phyloP scores from a whole-genome alignment of 2,797 vertebrate genomes.

The Epinephelus coioides region DNA sequence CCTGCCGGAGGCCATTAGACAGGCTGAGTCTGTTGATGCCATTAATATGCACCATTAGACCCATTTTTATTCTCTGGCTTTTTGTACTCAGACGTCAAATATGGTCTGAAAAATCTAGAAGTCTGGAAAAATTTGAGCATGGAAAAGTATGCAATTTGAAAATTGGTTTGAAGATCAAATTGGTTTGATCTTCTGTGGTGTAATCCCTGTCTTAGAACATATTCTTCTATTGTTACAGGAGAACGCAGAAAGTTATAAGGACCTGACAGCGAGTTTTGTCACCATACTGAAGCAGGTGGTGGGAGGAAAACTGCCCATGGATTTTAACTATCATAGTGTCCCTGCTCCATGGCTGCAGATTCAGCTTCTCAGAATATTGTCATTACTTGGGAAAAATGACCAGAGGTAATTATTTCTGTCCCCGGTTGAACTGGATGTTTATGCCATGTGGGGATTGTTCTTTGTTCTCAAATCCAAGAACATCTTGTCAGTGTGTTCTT shows the following conservation, averaged over 20 bases:
- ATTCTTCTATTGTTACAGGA: slow-evolving; percentile 83
- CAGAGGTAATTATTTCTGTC: slow-evolving; percentile 82
- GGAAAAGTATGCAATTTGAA: no score
- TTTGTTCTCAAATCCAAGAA: background rate
- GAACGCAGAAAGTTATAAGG: slow-evolving; percentile 91
- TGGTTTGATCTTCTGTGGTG: background rate
- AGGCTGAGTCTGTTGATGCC: no score
- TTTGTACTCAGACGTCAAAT: no score
- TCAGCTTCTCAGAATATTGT: slow-evolving; percentile 94
- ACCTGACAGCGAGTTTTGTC: slow-evolving; percentile 93
- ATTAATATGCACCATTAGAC: no score
- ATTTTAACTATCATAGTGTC: slow-evolving; percentile 97
- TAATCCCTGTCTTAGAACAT: background rate
- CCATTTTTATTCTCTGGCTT: no score
- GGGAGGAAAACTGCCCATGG: slow-evolving; percentile 94
- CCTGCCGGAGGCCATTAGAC: no score
- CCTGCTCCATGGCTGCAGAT: slow-evolving; percentile 99
- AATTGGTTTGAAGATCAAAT: no score
- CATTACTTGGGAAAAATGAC: slow-evolving; percentile 94
- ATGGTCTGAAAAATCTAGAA: no score
- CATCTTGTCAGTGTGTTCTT: slow-evolving; percentile 12
- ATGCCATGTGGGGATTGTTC: rapidly evolving
- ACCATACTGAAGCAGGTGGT: slow-evolving; percentile 97
- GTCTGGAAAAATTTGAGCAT: no score
- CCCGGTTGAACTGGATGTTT: background rate